phyloP scores from a whole-genome alignment of 2,797 vertebrate genomes.

The Melanotaenia nigrans region DNA sequence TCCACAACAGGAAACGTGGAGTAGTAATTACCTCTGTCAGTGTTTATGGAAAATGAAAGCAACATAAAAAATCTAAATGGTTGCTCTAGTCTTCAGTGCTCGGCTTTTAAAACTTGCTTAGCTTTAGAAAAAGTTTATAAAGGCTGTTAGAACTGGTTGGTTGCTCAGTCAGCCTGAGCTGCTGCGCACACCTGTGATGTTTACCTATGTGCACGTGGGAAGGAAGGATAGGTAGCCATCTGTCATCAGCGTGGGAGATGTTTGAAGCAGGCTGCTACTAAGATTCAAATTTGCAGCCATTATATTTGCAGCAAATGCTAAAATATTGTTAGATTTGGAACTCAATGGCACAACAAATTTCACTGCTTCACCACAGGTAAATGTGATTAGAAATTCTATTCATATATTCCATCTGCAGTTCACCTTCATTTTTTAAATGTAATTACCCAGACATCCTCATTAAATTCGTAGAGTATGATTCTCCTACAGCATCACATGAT shows the following conservation, averaged over 20 bases:
- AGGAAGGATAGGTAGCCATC: conserved; percentile 48
- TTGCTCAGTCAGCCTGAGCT: conserved; percentile 8
- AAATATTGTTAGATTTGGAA: conserved; percentile 1
- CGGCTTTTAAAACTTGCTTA: conserved; percentile 5
- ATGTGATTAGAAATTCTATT: background rate
- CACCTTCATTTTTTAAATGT: conserved; percentile 6
- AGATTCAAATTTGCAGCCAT: conserved; percentile 16
- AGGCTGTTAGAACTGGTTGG: background rate
- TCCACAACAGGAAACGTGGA: conserved; percentile 58
- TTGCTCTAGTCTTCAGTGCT: conserved; percentile 6
- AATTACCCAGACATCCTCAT: background rate
- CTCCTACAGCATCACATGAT: background rate
- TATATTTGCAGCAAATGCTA: conserved; percentile 6
- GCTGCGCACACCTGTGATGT: conserved; percentile 59
- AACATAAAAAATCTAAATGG: conserved; percentile 16
- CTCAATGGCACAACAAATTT: background rate
- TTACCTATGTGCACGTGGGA: conserved; percentile 54
- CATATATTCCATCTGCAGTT: background rate
- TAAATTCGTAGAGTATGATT: background rate
- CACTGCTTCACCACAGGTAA: background rate
- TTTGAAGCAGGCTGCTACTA: conserved; percentile 18
- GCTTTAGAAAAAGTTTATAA: background rate
- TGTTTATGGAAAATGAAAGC: conserved; percentile 44
- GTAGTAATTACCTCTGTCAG: conserved; percentile 63
- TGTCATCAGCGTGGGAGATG: conserved; percentile 43